These are phyloP conservation scores for Platynereis dumerilii DNA, from an alignment of 2,888 invertebrate genomes.

Conservation along the genomic window DNA sequence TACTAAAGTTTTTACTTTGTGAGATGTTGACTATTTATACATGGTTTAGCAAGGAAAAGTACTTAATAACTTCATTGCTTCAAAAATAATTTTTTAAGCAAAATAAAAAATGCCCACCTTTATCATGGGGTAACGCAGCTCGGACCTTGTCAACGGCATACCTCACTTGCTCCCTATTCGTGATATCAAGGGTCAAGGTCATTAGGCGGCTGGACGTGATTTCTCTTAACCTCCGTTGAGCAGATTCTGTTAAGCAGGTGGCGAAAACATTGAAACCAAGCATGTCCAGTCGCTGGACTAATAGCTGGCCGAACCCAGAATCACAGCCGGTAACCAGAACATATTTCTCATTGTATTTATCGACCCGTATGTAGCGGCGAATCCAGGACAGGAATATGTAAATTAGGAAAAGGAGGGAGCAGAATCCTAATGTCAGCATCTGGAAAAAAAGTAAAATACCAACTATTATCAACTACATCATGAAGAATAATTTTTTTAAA, in stretches of 20 bases:
- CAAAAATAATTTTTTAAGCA: too few species aligned
- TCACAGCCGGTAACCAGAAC: slow-evolving; percentile 34
- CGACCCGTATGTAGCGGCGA: slow-evolving; percentile 17
- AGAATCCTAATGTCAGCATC: too few species aligned
- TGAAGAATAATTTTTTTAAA: too few species aligned
- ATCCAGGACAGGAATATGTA: slow-evolving; percentile 22
- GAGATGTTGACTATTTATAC: too few species aligned
- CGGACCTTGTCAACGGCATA: slow-evolving; percentile 35
- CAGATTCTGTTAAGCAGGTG: slow-evolving; percentile 32
- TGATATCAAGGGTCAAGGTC: slow-evolving; percentile 40
- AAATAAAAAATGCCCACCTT: too few species aligned
- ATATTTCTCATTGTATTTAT: slow-evolving; percentile 21
- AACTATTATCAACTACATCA: too few species aligned
- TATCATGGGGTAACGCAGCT: slow-evolving; percentile 33
- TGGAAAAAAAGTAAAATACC: too few species aligned
- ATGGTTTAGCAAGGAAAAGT: too few species aligned
- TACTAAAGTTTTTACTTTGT: background rate
- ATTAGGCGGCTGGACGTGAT: slow-evolving; percentile 20
- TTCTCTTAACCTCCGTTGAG: slow-evolving; percentile 25
- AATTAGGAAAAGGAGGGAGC: slow-evolving; percentile 10
- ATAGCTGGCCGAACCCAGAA: slow-evolving; percentile 31
- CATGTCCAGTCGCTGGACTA: slow-evolving; percentile 19
- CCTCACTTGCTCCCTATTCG: slow-evolving; percentile 37
- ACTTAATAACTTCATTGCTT: too few species aligned
- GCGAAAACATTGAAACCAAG: slow-evolving; percentile 29